phyloP scores from a whole-genome alignment of 2,888 invertebrate genomes.

The Eledone cirrhosa region DNA sequence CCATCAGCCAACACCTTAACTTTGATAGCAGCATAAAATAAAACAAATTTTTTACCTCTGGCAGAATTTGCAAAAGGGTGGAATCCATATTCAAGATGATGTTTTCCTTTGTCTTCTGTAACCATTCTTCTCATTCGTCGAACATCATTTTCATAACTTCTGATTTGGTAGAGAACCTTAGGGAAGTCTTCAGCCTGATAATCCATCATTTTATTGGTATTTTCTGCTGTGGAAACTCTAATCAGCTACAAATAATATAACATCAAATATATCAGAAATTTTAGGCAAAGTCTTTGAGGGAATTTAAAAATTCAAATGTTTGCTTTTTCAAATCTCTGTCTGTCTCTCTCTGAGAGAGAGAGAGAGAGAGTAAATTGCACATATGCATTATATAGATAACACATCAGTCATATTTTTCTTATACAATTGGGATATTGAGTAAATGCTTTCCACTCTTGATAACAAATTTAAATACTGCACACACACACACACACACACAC shows the following conservation, averaged over 20 bases:
- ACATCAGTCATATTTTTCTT: background rate
- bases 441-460: background rate
- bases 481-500: too few relatives aligned
- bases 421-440: background rate
- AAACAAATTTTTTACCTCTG: too few relatives aligned
- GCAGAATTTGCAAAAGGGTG: background rate
- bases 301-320: too few relatives aligned
- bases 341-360: too few relatives aligned
- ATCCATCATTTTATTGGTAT: background rate
- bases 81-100: constrained; percentile 24
- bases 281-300: too few relatives aligned
- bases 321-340: too few relatives aligned
- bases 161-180: background rate
- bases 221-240: constrained; percentile 14
- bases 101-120: background rate
- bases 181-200: background rate
- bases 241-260: constrained; percentile 14
- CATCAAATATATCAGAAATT: background rate
- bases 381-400: background rate
- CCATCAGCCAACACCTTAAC: too few relatives aligned
- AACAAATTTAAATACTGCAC: background rate
- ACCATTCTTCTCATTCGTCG: constrained; percentile 24
- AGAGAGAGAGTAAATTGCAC: background rate
- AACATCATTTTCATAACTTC: constrained; percentile 16
- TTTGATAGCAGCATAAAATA: too few relatives aligned